Base-by-base conservation (phyloP, 2,113 vertebrate genomes). In the Labeo catla region DNA sequence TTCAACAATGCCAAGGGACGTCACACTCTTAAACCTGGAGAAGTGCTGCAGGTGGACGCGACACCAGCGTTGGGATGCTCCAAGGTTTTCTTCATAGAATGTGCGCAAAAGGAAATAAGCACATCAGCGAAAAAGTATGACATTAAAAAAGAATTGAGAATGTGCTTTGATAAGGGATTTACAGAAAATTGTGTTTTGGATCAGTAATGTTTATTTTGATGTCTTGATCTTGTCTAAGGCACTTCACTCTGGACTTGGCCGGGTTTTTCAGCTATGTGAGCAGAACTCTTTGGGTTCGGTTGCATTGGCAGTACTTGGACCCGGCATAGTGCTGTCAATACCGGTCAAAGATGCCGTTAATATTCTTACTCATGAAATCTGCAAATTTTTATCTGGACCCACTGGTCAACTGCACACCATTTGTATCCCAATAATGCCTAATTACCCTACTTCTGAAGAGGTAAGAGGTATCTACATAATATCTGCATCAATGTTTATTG, bases 251-350 rank as follows among this genome's bases (percentile, higher is more conserved):
- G 93, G 92, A 15, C 81, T 95, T 74, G 70, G 47, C 28, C 74
- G 0, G 3, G 92, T 89, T 63, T 85, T 95, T 70, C 87, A 88
- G 39, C 84, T 90, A 50, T 94, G 92, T 90, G 84, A 84, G 11
- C 84, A 89, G 79, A 88, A 90, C 10, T 15, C 36, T 0, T 88
- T 84, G 15, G 6, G 3, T 66, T 93, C 92, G 0, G 87, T 95
- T 1, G 90, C 92, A 12, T 63, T 94, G 21, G 91, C 93, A 0
- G 19, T 95, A 8, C 93, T 94, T 2, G 94, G 94, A 78, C 91
- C 90, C 0, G 93, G 93, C 4, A 0, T 52, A 1, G 68, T 11
- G 49, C 80, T 95, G 2, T 89, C 87, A 15, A 91, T 88, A 36
- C 54, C 86, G 0, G 43, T 81, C 52, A 86, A 21, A 34, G 87